Evolutionary conservation across 2,888 invertebrate species (phyloP).

Genomic region (Rotaria magnacalcarata): DNA sequence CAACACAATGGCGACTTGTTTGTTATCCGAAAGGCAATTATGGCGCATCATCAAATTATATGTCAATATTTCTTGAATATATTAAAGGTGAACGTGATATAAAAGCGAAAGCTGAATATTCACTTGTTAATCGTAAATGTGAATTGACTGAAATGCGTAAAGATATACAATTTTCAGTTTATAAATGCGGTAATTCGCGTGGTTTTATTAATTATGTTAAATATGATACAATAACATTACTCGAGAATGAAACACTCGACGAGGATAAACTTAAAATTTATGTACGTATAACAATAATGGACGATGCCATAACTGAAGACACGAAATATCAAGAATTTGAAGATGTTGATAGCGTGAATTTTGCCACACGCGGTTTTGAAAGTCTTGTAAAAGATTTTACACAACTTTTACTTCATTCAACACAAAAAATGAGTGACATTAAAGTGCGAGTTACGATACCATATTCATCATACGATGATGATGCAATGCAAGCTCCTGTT

Average conservation of each 20-base stretch:
- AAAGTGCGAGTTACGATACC: background rate
- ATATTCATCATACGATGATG: background rate
- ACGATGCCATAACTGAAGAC: slow-evolving; percentile 23
- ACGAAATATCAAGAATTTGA: slow-evolving; percentile 35
- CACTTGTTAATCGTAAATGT: slow-evolving; percentile 32
- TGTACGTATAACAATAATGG: slow-evolving; percentile 15
- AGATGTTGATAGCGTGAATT: background rate
- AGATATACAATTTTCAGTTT: slow-evolving; percentile 16
- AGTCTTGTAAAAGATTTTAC: background rate
- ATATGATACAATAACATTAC: slow-evolving; percentile 28
- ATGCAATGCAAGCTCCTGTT: background rate
- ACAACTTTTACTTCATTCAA: background rate
- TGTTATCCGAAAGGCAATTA: slow-evolving; percentile 45
- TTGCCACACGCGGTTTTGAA: slow-evolving; percentile 2
- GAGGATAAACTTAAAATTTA: slow-evolving; percentile 32
- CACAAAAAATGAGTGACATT: slow-evolving; percentile 20
- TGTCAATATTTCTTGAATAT: slow-evolving; percentile 46
- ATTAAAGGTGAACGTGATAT: slow-evolving; percentile 40
- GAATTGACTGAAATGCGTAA: slow-evolving; percentile 31
- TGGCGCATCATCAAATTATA: slow-evolving; percentile 43
- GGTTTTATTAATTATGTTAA: slow-evolving; percentile 35
- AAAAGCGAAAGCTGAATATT: slow-evolving; percentile 28
- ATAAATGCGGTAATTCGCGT: slow-evolving; percentile 34
- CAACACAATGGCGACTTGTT: slow-evolving; percentile 44
- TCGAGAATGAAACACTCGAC: slow-evolving; percentile 30